Percentiles rank a stretch among this genome's conserved stretches.
Evolutionary conservation across 2,888 invertebrate species (phyloP).

Genomic region (Macroteleia sp.): DNA sequence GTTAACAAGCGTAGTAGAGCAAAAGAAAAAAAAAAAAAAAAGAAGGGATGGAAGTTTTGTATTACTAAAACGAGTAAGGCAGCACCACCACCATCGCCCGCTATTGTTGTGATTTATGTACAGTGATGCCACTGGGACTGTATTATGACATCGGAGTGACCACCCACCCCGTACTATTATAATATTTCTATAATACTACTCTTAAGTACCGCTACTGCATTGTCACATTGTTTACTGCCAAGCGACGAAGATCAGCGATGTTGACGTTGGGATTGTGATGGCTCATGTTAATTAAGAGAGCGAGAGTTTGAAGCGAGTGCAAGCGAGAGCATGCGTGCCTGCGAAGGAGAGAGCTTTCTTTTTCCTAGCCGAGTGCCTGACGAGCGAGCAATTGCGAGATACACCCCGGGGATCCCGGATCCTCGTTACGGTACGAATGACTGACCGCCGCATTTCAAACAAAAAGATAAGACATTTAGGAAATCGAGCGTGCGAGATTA

Average conservation of each 20-base stretch:
- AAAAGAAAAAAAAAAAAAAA: neutral
- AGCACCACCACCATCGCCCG: conserved; percentile 81
- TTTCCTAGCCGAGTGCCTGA: conserved; percentile 56
- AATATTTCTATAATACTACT: conserved; percentile 77
- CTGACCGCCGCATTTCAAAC: conserved; percentile 36
- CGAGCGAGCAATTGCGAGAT: conserved; percentile 33
- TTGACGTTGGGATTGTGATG: conserved; percentile 77
- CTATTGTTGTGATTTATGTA: conserved; percentile 83
- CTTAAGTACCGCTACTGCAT: conserved; percentile 83
- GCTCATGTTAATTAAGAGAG: conserved; percentile 74
- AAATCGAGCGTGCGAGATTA: conserved; percentile 25
- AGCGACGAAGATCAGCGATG: conserved; percentile 79
- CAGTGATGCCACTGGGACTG: conserved; percentile 84
- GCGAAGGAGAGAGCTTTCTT: conserved; percentile 57
- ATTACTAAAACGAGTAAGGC: conserved; percentile 38
- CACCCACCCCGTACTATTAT: conserved; percentile 83
- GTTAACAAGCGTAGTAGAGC: too few relatives aligned
- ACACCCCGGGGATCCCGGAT: conserved; percentile 6
- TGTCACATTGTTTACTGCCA: conserved; percentile 84
- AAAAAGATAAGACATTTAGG: conserved; percentile 14
- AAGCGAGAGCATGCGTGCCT: conserved; percentile 26
- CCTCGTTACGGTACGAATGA: conserved; percentile 39
- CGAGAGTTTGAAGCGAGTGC: conserved; percentile 6
- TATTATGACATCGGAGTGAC: conserved; percentile 81
- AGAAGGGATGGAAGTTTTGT: conserved; percentile 35